Conservation (phyloP, 2,797 vertebrate species). For the Zenarchopterus dispar region DNA sequence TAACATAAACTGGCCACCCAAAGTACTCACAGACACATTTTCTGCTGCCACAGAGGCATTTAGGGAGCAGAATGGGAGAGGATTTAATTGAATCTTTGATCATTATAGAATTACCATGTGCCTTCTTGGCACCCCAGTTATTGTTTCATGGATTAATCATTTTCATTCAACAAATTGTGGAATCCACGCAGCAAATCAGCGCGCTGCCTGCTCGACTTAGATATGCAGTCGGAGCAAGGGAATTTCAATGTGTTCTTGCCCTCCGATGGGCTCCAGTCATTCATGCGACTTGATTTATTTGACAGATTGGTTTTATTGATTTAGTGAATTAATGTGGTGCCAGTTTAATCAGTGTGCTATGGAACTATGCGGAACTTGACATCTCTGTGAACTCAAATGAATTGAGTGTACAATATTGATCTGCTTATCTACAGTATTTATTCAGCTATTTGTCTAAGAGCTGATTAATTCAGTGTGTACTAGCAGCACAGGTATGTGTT, state of each 20-base stretch:
- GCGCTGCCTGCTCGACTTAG: conserved; percentile 70
- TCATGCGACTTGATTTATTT: conserved; percentile 80
- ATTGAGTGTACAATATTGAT: conserved; percentile 82
- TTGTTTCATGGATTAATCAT: conserved; percentile 80
- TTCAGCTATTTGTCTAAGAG: conserved; percentile 81
- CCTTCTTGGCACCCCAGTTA: conserved; percentile 75
- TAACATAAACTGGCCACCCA: conserved; percentile 36
- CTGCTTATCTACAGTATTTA: conserved; percentile 81
- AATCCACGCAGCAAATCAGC: conserved; percentile 72
- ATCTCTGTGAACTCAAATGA: conserved; percentile 84
- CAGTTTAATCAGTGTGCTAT: conserved; percentile 81
- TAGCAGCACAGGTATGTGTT: conserved; percentile 64
- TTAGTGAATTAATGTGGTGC: conserved; percentile 83
- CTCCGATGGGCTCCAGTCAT: conserved; percentile 72
- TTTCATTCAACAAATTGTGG: conserved; percentile 77
- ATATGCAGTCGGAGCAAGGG: conserved; percentile 68
- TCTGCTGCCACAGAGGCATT: conserved; percentile 62
- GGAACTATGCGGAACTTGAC: conserved; percentile 80
- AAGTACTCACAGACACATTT: conserved; percentile 29
- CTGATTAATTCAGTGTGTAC: conserved; percentile 80
- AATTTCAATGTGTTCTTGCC: conserved; percentile 73
- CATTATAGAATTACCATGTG: conserved; percentile 78
- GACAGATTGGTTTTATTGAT: conserved; percentile 86
- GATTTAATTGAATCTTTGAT: conserved; percentile 80
- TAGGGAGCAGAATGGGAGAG: conserved; percentile 70